Conservation (phyloP, 2,797 vertebrate genomes). For the Morelia viridis region DNA sequence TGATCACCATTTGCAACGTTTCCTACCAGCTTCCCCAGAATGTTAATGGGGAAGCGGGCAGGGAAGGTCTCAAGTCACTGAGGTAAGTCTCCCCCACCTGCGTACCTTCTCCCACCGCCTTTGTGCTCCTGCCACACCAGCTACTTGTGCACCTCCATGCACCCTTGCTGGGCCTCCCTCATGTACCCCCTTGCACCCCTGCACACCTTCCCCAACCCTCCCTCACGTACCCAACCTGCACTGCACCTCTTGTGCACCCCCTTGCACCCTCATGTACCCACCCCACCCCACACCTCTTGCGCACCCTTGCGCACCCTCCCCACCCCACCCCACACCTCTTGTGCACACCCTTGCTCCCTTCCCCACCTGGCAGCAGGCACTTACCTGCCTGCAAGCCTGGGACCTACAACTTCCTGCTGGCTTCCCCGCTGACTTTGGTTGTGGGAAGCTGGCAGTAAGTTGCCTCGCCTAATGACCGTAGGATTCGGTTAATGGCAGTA, state of each 20-base stretch:
- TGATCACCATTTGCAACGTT: background rate
- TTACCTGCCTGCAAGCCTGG: too few species aligned
- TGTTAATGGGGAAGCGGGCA: background rate
- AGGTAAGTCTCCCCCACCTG: background rate
- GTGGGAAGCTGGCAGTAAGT: too few species aligned
- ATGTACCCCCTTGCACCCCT: background rate
- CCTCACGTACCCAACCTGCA: background rate
- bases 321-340: background rate
- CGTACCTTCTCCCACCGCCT: too few species aligned
- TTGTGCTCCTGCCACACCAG: background rate
- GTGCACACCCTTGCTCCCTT: background rate
- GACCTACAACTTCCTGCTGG: too few species aligned
- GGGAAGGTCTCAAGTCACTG: background rate
- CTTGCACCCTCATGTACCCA: background rate
- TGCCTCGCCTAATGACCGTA: too few species aligned
- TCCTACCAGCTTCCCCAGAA: background rate
- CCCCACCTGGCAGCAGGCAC: background rate
- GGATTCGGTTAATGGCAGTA: too few species aligned
- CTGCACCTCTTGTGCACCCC: background rate
- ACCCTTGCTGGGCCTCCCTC: background rate
- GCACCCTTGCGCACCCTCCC: background rate
- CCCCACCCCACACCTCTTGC: background rate
- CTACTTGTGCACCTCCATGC: background rate
- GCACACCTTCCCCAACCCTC: background rate
- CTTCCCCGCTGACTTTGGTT: too few species aligned